phyloP scores from a whole-genome alignment of 2,888 invertebrate species.

The Selenia dentaria region DNA sequence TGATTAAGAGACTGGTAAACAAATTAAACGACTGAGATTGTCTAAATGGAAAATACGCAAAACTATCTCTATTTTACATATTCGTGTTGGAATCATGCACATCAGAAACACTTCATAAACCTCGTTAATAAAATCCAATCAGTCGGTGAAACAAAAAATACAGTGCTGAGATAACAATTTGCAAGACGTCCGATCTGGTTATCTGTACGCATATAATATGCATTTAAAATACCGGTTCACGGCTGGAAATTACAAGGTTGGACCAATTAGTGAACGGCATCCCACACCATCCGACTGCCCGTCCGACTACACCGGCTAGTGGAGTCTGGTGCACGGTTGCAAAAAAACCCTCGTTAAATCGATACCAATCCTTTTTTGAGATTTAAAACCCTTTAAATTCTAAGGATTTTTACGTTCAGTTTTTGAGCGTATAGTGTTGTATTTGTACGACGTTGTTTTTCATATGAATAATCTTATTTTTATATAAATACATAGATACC shows the following conservation, averaged over 20 bases:
- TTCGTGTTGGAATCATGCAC: too few species aligned
- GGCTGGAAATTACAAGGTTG: constrained; percentile 34
- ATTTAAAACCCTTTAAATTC: constrained; percentile 15
- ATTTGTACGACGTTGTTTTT: too few species aligned
- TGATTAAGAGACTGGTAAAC: too few species aligned
- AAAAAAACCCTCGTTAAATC: constrained; percentile 25
- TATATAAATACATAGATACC: too few species aligned
- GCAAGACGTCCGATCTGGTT: constrained; percentile 6
- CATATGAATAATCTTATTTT: too few species aligned
- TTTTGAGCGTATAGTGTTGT: not conserved
- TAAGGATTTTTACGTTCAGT: constrained; percentile 10
- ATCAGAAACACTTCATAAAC: not conserved
- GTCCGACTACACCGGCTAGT: constrained; percentile 14
- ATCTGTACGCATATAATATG: constrained; percentile 18
- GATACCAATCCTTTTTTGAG: constrained; percentile 18
- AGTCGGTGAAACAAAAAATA: constrained; percentile 13
- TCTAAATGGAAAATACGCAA: too few species aligned
- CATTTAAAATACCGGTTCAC: constrained; percentile 27
- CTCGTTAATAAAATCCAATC: constrained; percentile 6
- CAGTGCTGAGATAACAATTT: constrained; percentile 18
- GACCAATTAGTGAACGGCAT: constrained; percentile 30
- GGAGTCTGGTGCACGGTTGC: constrained; percentile 17
- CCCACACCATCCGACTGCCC: constrained; percentile 14
- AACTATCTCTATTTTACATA: too few species aligned
- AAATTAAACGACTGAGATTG: too few species aligned